phyloP scores from a whole-genome alignment of 2,888 invertebrate genomes.

The Tipula lateralis region DNA sequence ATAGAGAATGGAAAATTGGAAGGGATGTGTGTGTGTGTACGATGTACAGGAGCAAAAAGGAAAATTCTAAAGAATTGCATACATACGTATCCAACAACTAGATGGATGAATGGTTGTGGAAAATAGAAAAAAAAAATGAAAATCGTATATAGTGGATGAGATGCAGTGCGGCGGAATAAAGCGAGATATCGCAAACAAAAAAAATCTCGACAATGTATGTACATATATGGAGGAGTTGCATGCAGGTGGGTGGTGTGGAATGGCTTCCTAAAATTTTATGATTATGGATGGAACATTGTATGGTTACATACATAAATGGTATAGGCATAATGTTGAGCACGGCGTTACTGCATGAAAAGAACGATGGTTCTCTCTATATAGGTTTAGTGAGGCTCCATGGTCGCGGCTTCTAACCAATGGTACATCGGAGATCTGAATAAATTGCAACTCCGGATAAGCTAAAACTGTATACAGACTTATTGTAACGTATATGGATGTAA shows the following conservation, averaged over 20 bases:
- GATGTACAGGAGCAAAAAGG: neutral
- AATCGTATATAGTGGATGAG: neutral
- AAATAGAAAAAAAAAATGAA: neutral
- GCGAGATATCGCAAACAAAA: neutral
- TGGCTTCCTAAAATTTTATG: neutral
- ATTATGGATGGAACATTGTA: neutral
- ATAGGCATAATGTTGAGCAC: neutral
- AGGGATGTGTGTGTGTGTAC: neutral
- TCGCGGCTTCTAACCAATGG: too few relatives aligned
- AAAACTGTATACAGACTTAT: too few relatives aligned
- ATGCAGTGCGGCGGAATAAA: neutral
- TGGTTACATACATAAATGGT: neutral
- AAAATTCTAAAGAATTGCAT: neutral
- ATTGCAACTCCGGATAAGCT: too few relatives aligned
- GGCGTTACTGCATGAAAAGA: neutral
- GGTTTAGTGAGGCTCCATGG: too few relatives aligned
- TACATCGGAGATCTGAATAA: too few relatives aligned
- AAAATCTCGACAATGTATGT: neutral
- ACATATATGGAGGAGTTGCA: too few relatives aligned
- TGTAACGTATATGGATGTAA: too few relatives aligned
- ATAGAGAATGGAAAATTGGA: neutral
- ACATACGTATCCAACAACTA: neutral
- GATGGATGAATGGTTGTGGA: neutral
- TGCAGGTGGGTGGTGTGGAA: neutral
- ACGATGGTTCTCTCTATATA: too few relatives aligned